phyloP scores from a whole-genome alignment of 1,140 invertebrate genomes.

The Gonatopus flavifemur region DNA sequence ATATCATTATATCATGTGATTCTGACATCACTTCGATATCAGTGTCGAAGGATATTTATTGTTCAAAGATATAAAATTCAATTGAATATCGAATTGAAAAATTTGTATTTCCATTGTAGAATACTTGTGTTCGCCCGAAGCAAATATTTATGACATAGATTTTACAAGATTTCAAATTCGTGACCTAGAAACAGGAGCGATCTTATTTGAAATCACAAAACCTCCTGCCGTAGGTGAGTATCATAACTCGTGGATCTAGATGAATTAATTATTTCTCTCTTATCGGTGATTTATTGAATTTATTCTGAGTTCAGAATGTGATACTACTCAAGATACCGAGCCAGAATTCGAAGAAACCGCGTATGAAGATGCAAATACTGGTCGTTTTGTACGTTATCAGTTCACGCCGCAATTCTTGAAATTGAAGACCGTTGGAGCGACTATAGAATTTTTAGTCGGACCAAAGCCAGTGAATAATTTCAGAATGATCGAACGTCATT shows the following conservation, averaged over 20 bases:
- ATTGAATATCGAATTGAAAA: constrained; percentile 4
- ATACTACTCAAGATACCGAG: constrained; percentile 52
- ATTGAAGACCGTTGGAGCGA: constrained; percentile 92
- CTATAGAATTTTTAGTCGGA: constrained; percentile 96
- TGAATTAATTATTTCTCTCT: neutral
- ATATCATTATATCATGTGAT: neutral
- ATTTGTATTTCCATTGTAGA: constrained; percentile 53
- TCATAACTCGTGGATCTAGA: neutral
- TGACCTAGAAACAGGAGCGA: constrained; percentile 88
- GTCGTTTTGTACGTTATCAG: constrained; percentile 95
- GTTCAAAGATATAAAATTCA: neutral
- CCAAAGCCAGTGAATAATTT: constrained; percentile 90
- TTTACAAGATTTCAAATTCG: constrained; percentile 97
- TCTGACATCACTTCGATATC: neutral
- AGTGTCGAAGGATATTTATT: neutral
- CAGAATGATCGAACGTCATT: constrained; percentile 98
- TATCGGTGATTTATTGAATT: constrained; percentile 1
- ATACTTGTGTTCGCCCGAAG: constrained; percentile 92
- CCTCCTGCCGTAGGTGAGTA: constrained; percentile 64
- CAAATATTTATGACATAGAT: constrained; percentile 97
- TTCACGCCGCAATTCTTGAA: constrained; percentile 96
- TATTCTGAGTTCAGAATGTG: constrained; percentile 36
- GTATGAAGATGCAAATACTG: constrained; percentile 82
- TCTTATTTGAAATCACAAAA: constrained; percentile 97
- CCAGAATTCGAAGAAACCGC: constrained; percentile 65